Evolutionary conservation across 2,888 invertebrate genomes (phyloP).

Genomic region (Tachina lurida): DNA sequence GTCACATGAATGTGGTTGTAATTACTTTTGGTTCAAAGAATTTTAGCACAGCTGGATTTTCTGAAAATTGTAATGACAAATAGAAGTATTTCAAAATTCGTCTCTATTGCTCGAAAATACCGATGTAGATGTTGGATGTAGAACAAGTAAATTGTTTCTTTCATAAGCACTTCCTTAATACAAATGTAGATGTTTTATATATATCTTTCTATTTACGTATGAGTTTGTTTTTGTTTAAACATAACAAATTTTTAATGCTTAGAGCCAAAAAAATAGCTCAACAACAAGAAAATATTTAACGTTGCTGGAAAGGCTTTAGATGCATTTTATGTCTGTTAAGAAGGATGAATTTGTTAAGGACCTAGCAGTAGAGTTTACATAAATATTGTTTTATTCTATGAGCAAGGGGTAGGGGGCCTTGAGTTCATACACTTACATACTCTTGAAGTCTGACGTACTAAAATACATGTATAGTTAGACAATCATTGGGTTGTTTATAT

Average conservation of each 20-base stretch:
- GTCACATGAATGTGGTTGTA: too few relatives aligned
- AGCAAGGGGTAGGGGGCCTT: neutral
- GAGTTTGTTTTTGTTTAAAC: conserved; percentile 33
- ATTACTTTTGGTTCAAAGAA: too few relatives aligned
- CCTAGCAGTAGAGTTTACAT: conserved; percentile 8
- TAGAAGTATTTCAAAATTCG: too few relatives aligned
- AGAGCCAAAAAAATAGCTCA: conserved; percentile 48
- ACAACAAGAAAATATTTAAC: conserved; percentile 41
- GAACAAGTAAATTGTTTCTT: too few relatives aligned
- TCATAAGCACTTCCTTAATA: neutral
- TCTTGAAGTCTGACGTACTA: neutral
- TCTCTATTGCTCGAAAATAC: too few relatives aligned
- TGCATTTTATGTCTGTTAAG: conserved; percentile 53
- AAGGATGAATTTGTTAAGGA: conserved; percentile 55
- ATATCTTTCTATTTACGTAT: neutral
- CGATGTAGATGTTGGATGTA: too few relatives aligned
- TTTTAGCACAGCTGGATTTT: too few relatives aligned
- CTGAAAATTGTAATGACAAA: too few relatives aligned
- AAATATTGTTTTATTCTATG: conserved; percentile 26
- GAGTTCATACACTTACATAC: neutral
- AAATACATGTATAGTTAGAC: neutral
- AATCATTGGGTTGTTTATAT: conserved; percentile 35
- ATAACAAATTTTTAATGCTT: conserved; percentile 61
- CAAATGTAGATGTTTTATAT: neutral
- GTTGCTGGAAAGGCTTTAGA: conserved; percentile 42